These are phyloP conservation scores for Drosophila novamexicana DNA, from an alignment of 1,140 invertebrate species.

Conservation along the genomic window DNA sequence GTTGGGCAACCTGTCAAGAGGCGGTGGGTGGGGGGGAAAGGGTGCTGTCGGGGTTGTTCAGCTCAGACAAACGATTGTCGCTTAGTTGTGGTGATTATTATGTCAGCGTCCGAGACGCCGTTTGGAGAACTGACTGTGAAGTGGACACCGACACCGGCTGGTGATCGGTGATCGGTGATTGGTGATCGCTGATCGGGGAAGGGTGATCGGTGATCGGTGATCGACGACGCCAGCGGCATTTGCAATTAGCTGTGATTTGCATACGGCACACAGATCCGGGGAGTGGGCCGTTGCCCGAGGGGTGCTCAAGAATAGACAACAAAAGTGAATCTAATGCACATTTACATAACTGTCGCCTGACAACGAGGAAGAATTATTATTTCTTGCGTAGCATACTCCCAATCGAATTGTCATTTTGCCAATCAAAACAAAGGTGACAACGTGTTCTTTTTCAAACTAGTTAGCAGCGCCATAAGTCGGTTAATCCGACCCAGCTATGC, in stretches of 20 bases:
- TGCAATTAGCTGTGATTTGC: slow-evolving; percentile 70
- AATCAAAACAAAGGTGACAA: not conserved
- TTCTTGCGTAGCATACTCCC: slow-evolving; percentile 1
- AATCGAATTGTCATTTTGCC: slow-evolving; percentile 3
- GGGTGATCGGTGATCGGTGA: slow-evolving; percentile 5
- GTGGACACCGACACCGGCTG: slow-evolving; percentile 3
- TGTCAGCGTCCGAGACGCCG: slow-evolving; percentile 54
- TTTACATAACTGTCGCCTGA: slow-evolving; percentile 50
- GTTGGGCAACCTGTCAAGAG: slow-evolving; percentile 49
- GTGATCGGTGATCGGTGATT: not conserved
- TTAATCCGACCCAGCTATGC: too few relatives aligned
- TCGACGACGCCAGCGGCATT: slow-evolving; percentile 70
- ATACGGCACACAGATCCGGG: slow-evolving; percentile 20
- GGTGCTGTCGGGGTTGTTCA: slow-evolving; percentile 1
- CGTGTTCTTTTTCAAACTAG: not conserved
- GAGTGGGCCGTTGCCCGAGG: not conserved
- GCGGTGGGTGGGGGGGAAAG: not conserved
- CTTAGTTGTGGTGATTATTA: slow-evolving; percentile 76
- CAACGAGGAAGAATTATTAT: slow-evolving; percentile 21
- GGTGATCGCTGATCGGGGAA: not conserved
- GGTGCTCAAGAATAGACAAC: slow-evolving; percentile 36
- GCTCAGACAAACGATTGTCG: slow-evolving; percentile 50
- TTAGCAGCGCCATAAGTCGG: not conserved
- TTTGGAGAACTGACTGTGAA: slow-evolving; percentile 2
- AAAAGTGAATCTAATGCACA: slow-evolving; percentile 70